Conservation (phyloP, 2,113 vertebrate species). For the Butorides virescens region DNA sequence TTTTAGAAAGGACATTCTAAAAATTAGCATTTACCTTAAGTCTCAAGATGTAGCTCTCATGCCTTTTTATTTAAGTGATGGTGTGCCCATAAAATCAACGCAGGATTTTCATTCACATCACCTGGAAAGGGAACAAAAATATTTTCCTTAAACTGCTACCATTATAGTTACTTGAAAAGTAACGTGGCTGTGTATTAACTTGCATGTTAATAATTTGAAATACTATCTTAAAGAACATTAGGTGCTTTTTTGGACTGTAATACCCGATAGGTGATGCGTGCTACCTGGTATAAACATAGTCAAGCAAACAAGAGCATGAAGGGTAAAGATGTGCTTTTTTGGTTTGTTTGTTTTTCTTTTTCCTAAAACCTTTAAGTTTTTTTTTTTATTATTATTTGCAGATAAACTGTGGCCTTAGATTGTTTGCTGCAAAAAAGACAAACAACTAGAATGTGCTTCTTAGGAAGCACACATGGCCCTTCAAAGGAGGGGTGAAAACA, state of each 20-base stretch:
- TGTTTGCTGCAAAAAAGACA: slow-evolving; percentile 66
- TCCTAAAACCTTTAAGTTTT: background rate
- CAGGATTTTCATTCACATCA: background rate
- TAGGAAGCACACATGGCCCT: slow-evolving; percentile 19
- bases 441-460: slow-evolving; percentile 27
- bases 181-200: background rate
- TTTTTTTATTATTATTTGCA: slow-evolving; percentile 44
- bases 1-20: background rate
- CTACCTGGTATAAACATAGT: background rate
- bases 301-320: slow-evolving; percentile 43
- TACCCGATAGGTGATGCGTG: slow-evolving; percentile 11
- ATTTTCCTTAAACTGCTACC: slow-evolving; percentile 3
- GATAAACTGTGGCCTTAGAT: slow-evolving; percentile 75
- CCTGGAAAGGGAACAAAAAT: slow-evolving; percentile 29
- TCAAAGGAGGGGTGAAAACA: slow-evolving; percentile 15
- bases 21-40: background rate
- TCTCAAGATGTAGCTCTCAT: background rate
- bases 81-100: background rate
- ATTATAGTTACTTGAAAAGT: slow-evolving; percentile 29
- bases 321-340: slow-evolving; percentile 37
- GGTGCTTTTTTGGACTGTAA: slow-evolving; percentile 29
- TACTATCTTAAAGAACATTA: background rate
- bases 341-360: background rate
- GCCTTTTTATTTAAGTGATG: background rate
- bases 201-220: slow-evolving; percentile 48